These are phyloP conservation scores for Drosophila mojavensis DNA, from an alignment of 1,140 invertebrate species.

Conservation along the genomic window DNA sequence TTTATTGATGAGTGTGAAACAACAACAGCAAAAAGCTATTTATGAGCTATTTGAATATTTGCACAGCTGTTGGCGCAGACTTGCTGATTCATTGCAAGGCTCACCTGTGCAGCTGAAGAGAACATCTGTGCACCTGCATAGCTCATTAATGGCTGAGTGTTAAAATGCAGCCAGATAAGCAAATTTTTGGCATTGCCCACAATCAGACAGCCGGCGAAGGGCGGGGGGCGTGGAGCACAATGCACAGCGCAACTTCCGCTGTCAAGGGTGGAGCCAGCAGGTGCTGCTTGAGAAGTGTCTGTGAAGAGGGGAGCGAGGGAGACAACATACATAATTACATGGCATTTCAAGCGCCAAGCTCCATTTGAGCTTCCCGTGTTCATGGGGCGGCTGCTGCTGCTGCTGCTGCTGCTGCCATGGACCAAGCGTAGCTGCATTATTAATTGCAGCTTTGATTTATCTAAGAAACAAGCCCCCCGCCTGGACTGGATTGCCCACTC, in stretches of 20 bases:
- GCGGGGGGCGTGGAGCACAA: neutral
- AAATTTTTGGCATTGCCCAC: conserved; percentile 3
- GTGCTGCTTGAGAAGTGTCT: neutral
- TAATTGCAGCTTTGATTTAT: conserved; percentile 80
- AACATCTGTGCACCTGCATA: conserved; percentile 14
- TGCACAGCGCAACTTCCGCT: conserved; percentile 47
- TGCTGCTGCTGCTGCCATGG: conserved; percentile 13
- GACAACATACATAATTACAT: conserved; percentile 62
- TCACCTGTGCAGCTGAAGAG: neutral
- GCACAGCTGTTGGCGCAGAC: conserved; percentile 21
- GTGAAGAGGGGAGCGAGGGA: neutral
- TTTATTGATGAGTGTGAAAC: neutral
- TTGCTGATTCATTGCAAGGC: conserved; percentile 19
- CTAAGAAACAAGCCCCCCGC: conserved; percentile 47
- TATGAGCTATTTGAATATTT: conserved; percentile 20
- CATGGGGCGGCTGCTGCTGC: conserved; percentile 40
- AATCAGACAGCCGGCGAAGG: neutral
- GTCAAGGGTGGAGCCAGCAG: neutral
- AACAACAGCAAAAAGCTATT: conserved; percentile 6
- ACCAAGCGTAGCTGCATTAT: conserved; percentile 55
- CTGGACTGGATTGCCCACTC: neutral
- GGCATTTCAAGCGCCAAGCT: conserved; percentile 66
- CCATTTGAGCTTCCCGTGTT: conserved; percentile 71
- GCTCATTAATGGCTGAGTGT: conserved; percentile 37
- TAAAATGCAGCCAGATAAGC: conserved; percentile 27